Conservation (phyloP, 2,888 invertebrate genomes). For the Eilema caniola region DNA sequence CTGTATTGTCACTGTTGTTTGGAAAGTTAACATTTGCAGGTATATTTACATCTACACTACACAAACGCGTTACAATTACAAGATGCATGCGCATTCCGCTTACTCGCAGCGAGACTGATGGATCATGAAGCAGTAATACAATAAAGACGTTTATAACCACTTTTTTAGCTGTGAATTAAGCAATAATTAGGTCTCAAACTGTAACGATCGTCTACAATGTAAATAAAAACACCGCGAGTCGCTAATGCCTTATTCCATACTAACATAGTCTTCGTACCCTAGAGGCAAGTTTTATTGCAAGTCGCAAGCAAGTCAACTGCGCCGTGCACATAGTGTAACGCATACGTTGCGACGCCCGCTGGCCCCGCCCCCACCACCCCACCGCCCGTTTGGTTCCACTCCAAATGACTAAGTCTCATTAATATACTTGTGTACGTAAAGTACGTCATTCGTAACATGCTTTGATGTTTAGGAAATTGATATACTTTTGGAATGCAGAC, state of each 20-base stretch:
- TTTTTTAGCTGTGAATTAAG: too few relatives aligned
- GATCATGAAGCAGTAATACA: too few relatives aligned
- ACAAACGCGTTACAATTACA: too few relatives aligned
- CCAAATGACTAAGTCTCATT: constrained; percentile 26
- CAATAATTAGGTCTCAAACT: neutral
- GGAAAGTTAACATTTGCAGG: too few relatives aligned
- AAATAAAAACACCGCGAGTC: neutral
- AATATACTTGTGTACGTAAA: constrained; percentile 29
- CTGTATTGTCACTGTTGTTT: too few relatives aligned
- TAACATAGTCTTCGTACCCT: constrained; percentile 44
- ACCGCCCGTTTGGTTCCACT: neutral
- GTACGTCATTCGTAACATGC: neutral
- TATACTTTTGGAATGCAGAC: neutral
- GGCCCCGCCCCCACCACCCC: neutral
- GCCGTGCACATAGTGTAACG: constrained; percentile 63
- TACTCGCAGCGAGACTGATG: too few relatives aligned
- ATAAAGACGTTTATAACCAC: too few relatives aligned
- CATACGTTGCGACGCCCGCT: constrained; percentile 51
- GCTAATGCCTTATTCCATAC: constrained; percentile 45
- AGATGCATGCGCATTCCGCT: too few relatives aligned
- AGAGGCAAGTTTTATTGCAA: constrained; percentile 79
- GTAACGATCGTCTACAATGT: neutral
- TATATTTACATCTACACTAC: too few relatives aligned
- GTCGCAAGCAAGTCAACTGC: constrained; percentile 72
- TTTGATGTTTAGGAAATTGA: constrained; percentile 6